phyloP scores from a whole-genome alignment of 23 tunicate species.

The Aplidium turbinatum region DNA sequence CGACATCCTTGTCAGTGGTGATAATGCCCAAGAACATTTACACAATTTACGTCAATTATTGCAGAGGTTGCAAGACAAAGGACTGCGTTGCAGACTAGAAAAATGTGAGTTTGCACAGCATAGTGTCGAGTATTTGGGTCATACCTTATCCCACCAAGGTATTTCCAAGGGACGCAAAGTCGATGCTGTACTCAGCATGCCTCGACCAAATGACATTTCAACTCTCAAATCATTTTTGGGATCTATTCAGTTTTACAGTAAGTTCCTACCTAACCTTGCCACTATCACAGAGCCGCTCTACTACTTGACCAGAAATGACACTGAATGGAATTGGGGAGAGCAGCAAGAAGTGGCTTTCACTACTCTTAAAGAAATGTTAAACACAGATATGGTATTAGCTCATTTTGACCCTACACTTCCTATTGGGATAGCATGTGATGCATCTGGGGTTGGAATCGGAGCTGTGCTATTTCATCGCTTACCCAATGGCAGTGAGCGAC shows the following conservation, averaged over 20 bases:
- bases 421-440: constrained; percentile 19
- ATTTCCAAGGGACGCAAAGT: constrained; percentile 33
- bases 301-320: constrained; percentile 2
- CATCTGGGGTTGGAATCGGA: constrained; percentile 19
- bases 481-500: constrained; percentile 25
- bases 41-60: constrained; percentile 27
- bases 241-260: constrained; percentile 39
- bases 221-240: constrained; percentile 38
- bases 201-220: constrained; percentile 17
- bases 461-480: constrained; percentile 34
- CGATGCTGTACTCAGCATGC: constrained; percentile 38
- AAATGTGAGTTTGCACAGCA: constrained; percentile 40
- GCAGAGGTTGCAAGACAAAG: constrained; percentile 24
- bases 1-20: constrained; percentile 37
- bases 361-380: constrained; percentile 9
- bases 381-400: constrained; percentile 8
- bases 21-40: constrained; percentile 20
- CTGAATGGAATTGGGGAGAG: constrained; percentile 16
- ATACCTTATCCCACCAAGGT: constrained; percentile 21
- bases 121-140: constrained; percentile 34
- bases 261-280: constrained; percentile 19
- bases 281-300: constrained; percentile 29
- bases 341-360: constrained; percentile 10
- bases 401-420: constrained; percentile 29
- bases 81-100: constrained; percentile 38